Base-by-base conservation (phyloP, 2,888 invertebrate genomes). In the Erpobdella octoculata region DNA sequence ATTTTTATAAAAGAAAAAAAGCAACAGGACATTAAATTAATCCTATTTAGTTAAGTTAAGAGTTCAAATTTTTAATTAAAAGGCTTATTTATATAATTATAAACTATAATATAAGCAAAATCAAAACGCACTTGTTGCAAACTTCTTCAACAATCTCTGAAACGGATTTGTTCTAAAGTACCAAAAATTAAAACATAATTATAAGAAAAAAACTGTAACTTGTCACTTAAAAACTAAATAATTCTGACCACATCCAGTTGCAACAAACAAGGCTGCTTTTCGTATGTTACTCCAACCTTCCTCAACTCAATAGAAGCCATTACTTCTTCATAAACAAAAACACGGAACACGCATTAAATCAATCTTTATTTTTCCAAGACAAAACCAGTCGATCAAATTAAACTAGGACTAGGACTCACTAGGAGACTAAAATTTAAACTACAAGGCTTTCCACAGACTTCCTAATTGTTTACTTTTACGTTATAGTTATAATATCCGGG, bases 261-360 rank as follows among this genome's bases (percentile, higher is more conserved):
- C 5, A 53, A 28, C 53, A 53, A 53, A 28, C 28, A 53, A 21
- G 53, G 53, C 21, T 53, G 21, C 21, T 53, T 53, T 28, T 53
- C 18, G 8, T 53, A 53, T 25, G 53, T 53, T 53, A 53, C 28
- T 28, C 53, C 53, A 15, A 53, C 53, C 28, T 53, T 53, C 4
- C 53, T 21, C 53, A 53, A 53, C 53, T 53, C 53, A n/a, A n/a
- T n/a, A 28, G 53, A 53, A 8, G 53, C 53, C 53, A 53, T 53
- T 15, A 28, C 6, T 28, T 25, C 28, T 53, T 21, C 53, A n/a
- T n/a, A n/a, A n/a, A n/a, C n/a, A n/a, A n/a, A n/a, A n/a, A n/a
- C n/a, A n/a, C n/a, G n/a, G n/a, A 53, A 53, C 53, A 53, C 21
- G 8, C 53, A 28, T 53, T 53, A 25, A 6, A 21, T 21, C 21